Percentiles rank a stretch among this genome's conserved stretches.
phyloP scores from a whole-genome alignment of 2,113 vertebrate species.

The Mesembrinibis cayennensis region DNA sequence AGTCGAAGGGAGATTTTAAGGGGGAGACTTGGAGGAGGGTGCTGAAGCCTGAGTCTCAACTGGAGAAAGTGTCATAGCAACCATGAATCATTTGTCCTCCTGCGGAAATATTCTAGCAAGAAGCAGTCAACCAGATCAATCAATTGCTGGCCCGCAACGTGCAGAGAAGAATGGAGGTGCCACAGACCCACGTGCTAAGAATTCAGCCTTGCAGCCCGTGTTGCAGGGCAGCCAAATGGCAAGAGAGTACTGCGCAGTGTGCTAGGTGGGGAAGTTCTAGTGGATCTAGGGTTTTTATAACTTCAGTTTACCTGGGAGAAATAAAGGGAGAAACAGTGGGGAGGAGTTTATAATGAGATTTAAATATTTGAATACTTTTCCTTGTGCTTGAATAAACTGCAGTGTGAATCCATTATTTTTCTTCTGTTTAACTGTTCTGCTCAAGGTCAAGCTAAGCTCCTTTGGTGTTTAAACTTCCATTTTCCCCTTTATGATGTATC shows the following conservation, averaged over 20 bases:
- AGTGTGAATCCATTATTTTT: neutral
- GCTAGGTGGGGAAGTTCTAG: neutral
- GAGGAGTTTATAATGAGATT: neutral
- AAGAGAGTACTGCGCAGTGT: neutral
- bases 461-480: neutral
- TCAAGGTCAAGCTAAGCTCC: neutral
- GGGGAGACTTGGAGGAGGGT: neutral
- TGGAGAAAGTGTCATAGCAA: neutral
- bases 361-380: neutral
- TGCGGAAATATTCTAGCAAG: neutral
- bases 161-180: neutral
- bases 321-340: neutral
- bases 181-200: fast-evolving
- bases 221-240: neutral
- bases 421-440: neutral
- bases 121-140: neutral
- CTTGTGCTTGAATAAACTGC: neutral
- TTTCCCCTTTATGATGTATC: neutral
- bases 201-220: neutral
- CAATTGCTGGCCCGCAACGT: neutral
- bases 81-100: neutral
- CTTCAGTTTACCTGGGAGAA: neutral
- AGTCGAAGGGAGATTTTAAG: neutral
- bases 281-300: neutral
- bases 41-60: neutral